Conservation (phyloP, 2,113 vertebrate species). For the Cromileptes altivelis region DNA sequence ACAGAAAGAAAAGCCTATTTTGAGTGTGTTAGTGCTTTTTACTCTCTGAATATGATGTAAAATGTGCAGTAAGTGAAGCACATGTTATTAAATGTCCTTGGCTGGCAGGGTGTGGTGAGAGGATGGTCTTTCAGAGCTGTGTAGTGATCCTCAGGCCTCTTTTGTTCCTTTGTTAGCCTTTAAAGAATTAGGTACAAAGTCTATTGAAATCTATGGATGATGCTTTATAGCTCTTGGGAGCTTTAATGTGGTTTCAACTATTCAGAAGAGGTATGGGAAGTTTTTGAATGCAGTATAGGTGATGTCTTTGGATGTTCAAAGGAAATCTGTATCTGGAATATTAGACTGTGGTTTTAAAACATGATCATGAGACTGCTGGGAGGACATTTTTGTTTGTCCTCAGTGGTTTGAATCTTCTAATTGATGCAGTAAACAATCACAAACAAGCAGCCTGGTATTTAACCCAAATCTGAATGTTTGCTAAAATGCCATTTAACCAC, state of each 20-base stretch:
- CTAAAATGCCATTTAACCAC: conserved; percentile 35
- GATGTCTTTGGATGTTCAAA: neutral
- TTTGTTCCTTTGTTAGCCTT: conserved; percentile 69
- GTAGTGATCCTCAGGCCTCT: conserved; percentile 42
- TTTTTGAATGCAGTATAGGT: neutral
- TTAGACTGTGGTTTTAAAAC: conserved; percentile 15
- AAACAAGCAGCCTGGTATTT: conserved; percentile 3
- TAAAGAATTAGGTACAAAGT: conserved; percentile 47
- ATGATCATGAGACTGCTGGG: conserved; percentile 32
- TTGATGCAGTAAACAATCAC: conserved; percentile 28
- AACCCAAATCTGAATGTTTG: conserved; percentile 40
- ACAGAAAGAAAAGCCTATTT: neutral
- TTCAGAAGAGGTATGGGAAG: conserved; percentile 18
- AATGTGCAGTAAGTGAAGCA: conserved; percentile 9
- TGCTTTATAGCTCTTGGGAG: neutral
- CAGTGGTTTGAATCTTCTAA: conserved; percentile 6
- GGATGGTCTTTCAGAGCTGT: conserved; percentile 52
- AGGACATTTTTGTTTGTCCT: conserved; percentile 10
- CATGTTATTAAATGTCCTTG: conserved; percentile 55
- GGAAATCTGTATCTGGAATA: neutral
- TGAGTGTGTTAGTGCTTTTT: neutral
- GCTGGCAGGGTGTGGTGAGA: conserved; percentile 75
- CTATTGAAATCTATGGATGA: conserved; percentile 37
- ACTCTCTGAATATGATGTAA: neutral
- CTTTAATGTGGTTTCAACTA: conserved; percentile 26